These are phyloP conservation scores for Pseudomyrmex flavicornis DNA, from an alignment of 1,140 invertebrate species.

Conservation along the genomic window DNA sequence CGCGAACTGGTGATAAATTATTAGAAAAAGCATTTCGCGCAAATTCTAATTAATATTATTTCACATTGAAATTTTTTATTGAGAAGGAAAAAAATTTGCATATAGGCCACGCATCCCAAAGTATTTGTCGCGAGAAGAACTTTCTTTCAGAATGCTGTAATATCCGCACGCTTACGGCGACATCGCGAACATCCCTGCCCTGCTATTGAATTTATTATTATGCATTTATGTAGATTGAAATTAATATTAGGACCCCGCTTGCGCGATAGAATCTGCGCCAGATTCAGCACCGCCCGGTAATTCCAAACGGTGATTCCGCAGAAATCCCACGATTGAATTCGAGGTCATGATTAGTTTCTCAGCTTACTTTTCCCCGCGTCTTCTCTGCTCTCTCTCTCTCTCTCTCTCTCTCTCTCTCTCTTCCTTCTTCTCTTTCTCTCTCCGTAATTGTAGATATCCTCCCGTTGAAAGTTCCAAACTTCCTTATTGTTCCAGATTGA, in stretches of 20 bases:
- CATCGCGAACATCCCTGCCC: slow-evolving; percentile 44
- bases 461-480: slow-evolving; percentile 19
- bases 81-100: not conserved
- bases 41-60: too few species aligned
- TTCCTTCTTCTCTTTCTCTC: not conserved
- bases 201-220: slow-evolving; percentile 69
- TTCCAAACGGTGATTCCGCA: slow-evolving; percentile 42
- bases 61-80: not conserved
- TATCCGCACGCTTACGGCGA: slow-evolving; percentile 36
- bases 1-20: too few species aligned
- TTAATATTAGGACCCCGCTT: slow-evolving; percentile 61
- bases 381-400: not conserved
- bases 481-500: slow-evolving; percentile 16
- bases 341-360: slow-evolving; percentile 58
- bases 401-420: slow-evolving; percentile 13
- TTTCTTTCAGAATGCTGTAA: slow-evolving; percentile 38
- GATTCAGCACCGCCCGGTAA: not conserved
- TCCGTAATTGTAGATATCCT: not conserved
- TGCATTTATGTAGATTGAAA: slow-evolving; percentile 73
- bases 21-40: too few species aligned
- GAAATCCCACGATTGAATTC: slow-evolving; percentile 68
- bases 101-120: not conserved
- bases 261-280: not conserved
- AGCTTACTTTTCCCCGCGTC: slow-evolving; percentile 41
- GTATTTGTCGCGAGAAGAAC: slow-evolving; percentile 9